Percentiles rank a stretch among this genome's conserved stretches.
These are phyloP conservation scores for Meteorus colon DNA, from an alignment of 2,888 invertebrate species.

Conservation along the genomic window DNA sequence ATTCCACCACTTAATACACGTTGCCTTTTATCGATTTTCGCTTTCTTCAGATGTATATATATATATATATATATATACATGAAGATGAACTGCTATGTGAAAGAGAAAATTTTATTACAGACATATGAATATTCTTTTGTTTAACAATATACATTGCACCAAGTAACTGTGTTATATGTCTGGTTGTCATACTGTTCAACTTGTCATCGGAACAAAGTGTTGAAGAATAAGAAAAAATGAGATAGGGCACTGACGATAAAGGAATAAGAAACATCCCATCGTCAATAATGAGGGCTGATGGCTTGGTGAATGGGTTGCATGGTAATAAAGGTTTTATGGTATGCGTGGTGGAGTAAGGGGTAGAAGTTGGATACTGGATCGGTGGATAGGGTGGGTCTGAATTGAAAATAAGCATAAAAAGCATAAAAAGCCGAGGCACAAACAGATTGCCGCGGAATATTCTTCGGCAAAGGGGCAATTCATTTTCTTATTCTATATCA, in stretches of 20 bases:
- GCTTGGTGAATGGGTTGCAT: neutral
- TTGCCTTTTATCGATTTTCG: neutral
- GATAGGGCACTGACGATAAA: neutral
- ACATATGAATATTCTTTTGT: neutral
- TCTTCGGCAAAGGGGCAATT: conserved; percentile 71
- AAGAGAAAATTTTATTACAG: too few species aligned
- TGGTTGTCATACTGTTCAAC: conserved; percentile 63
- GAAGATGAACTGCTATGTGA: too few species aligned
- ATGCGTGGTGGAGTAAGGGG: conserved; percentile 59
- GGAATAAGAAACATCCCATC: neutral
- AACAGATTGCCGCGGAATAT: conserved; percentile 72
- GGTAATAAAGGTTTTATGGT: conserved; percentile 63
- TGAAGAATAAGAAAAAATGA: conserved; percentile 32
- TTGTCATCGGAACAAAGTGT: conserved; percentile 56
- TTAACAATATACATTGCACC: neutral
- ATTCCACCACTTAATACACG: neutral
- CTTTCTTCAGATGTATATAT: neutral
- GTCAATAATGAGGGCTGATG: neutral
- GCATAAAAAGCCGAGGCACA: conserved; percentile 67
- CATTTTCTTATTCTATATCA: conserved; percentile 73
- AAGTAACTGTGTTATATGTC: conserved; percentile 55
- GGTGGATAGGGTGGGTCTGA: conserved; percentile 53
- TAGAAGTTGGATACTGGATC: too few species aligned
- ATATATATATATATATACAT: too few species aligned
- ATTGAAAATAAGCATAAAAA: conserved; percentile 73